Percentiles rank a stretch among this genome's conserved stretches.
Evolutionary conservation across 2,888 invertebrate genomes (phyloP).

Genomic region (Ariolimax columbianus): DNA sequence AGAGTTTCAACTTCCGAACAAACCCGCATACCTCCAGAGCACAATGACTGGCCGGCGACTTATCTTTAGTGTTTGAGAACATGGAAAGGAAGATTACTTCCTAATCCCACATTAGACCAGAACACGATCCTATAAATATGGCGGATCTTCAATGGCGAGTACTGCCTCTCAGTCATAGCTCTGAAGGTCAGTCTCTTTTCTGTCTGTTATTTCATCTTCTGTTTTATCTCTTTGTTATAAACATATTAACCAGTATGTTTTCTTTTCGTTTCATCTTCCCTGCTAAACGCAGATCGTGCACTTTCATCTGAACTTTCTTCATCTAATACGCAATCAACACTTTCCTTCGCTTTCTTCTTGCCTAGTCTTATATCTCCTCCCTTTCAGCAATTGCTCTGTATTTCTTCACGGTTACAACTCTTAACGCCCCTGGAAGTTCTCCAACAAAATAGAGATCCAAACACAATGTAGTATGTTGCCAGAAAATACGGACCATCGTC

Average conservation of each 20-base stretch:
- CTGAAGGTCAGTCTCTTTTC: no score
- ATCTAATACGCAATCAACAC: neutral
- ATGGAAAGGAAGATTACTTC: neutral
- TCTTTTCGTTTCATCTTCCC: no score
- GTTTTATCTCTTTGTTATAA: no score
- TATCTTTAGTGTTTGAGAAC: neutral
- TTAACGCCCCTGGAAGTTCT: neutral
- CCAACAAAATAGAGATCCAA: neutral
- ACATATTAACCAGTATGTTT: no score
- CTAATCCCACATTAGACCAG: neutral
- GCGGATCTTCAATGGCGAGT: neutral
- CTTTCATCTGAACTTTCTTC: no score
- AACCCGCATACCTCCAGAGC: constrained; percentile 5
- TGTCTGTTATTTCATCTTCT: no score
- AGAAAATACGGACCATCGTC: neutral
- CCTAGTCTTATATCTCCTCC: neutral
- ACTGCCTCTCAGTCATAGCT: neutral
- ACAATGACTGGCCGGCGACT: neutral
- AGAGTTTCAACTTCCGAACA: neutral
- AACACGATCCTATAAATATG: neutral
- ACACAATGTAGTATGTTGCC: neutral
- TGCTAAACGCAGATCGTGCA: no score
- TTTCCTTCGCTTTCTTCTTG: neutral
- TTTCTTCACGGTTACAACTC: neutral
- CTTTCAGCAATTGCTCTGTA: neutral